Evolutionary conservation across 2,888 invertebrate species (phyloP).

Genomic region (Tuberolachnus salignus): DNA sequence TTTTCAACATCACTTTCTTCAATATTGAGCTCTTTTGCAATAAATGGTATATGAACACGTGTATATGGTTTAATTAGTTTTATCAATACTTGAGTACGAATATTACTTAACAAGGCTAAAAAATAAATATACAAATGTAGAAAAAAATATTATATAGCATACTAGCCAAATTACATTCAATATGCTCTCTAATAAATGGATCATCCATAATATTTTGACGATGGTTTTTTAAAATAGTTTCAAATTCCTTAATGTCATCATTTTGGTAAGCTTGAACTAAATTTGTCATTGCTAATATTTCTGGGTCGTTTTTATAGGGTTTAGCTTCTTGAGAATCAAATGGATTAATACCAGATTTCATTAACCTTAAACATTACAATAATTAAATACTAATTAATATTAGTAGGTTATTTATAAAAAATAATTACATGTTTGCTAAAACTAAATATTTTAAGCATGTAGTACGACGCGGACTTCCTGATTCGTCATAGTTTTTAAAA

Average conservation of each 20-base stretch:
- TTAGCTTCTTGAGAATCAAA: slow-evolving; percentile 99
- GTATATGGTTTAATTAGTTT: slow-evolving; percentile 98
- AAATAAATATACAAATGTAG: slow-evolving; percentile 51
- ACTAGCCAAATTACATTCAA: slow-evolving; percentile 72
- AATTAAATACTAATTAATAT: background rate
- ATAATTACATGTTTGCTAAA: slow-evolving; percentile 91
- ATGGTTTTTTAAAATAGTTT: slow-evolving; percentile 92
- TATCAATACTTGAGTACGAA: slow-evolving; percentile 91
- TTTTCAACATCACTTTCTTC: slow-evolving; percentile 95
- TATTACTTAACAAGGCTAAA: slow-evolving; percentile 87
- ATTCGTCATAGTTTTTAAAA: slow-evolving; percentile 99
- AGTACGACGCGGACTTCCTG: slow-evolving; percentile 93
- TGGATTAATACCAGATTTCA: slow-evolving; percentile 99
- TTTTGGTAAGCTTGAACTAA: slow-evolving; percentile 96
- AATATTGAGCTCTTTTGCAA: slow-evolving; percentile 92
- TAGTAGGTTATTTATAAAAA: background rate
- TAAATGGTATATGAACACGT: slow-evolving; percentile 95
- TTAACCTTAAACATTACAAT: slow-evolving; percentile 71
- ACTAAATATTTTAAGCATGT: slow-evolving; percentile 98
- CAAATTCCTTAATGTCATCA: slow-evolving; percentile 98
- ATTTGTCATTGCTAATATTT: slow-evolving; percentile 99
- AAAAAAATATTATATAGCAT: background rate
- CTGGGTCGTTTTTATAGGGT: slow-evolving; percentile 98
- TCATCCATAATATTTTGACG: slow-evolving; percentile 98
- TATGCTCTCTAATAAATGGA: slow-evolving; percentile 97